Conservation (phyloP, 2,797 vertebrate species). For the Tauraco hartlaubi region DNA sequence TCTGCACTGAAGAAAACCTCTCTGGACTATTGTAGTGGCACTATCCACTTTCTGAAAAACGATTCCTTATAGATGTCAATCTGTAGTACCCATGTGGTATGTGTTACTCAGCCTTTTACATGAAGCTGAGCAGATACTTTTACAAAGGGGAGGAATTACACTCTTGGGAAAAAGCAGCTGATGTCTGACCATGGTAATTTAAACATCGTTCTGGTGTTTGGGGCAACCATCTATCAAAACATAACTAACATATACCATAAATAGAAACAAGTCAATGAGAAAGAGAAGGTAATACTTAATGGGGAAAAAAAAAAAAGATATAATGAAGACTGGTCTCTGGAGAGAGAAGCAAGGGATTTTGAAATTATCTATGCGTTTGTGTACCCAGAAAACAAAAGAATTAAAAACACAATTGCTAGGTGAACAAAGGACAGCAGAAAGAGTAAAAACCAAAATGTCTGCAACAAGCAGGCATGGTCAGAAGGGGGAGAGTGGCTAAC, state of each 20-base stretch:
- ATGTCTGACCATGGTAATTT: slow-evolving; percentile 2
- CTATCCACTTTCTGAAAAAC: background rate
- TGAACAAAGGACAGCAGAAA: background rate
- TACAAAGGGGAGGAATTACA: background rate
- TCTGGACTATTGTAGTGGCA: background rate
- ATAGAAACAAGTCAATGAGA: background rate
- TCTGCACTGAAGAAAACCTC: background rate
- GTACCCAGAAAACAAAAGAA: background rate
- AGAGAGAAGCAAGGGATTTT: background rate
- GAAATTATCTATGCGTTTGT: background rate
- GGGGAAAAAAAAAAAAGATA: background rate
- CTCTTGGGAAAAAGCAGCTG: background rate
- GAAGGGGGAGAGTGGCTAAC: background rate
- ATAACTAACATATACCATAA: background rate
- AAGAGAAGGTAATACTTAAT: background rate
- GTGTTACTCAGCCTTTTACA: background rate
- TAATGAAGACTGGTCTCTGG: background rate
- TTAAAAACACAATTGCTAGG: background rate
- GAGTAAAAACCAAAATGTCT: background rate
- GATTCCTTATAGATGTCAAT: background rate
- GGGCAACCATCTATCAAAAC: background rate
- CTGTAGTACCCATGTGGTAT: background rate
- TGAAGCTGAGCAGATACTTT: slow-evolving; percentile 1
- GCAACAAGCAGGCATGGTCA: background rate
- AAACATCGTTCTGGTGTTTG: background rate